phyloP scores from a whole-genome alignment of 2,888 invertebrate species.

The Drosophila mercatorum region DNA sequence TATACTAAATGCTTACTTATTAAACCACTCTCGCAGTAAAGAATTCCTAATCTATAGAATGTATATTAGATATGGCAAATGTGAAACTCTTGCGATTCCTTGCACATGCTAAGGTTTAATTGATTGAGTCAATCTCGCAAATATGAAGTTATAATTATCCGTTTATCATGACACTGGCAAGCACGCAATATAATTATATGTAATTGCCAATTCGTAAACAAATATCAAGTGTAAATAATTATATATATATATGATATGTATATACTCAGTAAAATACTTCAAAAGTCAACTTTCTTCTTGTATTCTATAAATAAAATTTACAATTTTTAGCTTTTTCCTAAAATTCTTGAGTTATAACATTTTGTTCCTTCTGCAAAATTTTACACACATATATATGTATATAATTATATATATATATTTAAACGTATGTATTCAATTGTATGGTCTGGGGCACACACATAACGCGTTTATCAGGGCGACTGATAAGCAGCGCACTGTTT shows the following conservation, averaged over 20 bases:
- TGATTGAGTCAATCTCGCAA: background rate
- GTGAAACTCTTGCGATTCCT: background rate
- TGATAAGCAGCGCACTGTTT: conserved; percentile 43
- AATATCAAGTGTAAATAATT: background rate
- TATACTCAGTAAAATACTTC: conserved; percentile 6
- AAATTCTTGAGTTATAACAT: conserved; percentile 14
- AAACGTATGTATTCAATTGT: background rate
- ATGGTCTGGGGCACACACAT: background rate
- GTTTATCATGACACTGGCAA: conserved; percentile 16
- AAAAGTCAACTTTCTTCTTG: background rate
- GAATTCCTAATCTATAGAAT: background rate
- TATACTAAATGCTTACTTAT: too few species aligned
- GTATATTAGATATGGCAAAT: background rate
- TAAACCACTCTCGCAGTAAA: too few species aligned
- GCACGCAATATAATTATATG: conserved; percentile 12
- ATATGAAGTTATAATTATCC: background rate
- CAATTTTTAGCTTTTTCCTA: background rate
- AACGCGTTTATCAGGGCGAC: conserved; percentile 32
- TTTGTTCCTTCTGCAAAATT: background rate
- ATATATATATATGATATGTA: background rate
- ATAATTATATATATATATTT: background rate
- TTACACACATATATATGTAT: background rate
- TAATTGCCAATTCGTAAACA: background rate
- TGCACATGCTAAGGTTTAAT: background rate
- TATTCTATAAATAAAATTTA: background rate